These are phyloP conservation scores for Melanerpes aurifrons DNA, from an alignment of 2,113 vertebrate genomes.

Conservation along the genomic window DNA sequence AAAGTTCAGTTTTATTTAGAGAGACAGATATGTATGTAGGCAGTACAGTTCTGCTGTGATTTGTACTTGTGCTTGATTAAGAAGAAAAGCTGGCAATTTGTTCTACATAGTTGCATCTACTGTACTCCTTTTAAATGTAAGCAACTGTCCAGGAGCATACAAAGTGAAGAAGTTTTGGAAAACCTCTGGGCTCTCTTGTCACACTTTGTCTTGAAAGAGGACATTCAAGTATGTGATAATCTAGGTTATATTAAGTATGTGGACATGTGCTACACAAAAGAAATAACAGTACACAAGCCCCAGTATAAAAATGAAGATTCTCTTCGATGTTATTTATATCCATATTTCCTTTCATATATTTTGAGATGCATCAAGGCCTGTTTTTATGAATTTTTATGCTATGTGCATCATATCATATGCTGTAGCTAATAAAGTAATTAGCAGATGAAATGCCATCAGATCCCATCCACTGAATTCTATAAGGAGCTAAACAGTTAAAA, in stretches of 20 bases:
- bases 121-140: background rate
- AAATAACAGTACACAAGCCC: background rate
- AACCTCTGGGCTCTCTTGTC: background rate
- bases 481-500: slow-evolving; percentile 39
- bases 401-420: background rate
- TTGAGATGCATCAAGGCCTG: background rate
- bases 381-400: slow-evolving; percentile 17
- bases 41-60: background rate
- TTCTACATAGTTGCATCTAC: background rate
- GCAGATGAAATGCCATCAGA: background rate
- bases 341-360: background rate
- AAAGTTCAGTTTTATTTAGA: background rate
- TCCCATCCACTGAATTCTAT: background rate
- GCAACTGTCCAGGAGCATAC: background rate
- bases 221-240: background rate
- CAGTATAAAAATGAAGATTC: slow-evolving; percentile 8
- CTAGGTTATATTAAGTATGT: background rate
- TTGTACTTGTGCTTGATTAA: background rate
- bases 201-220: background rate
- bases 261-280: background rate
- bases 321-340: background rate
- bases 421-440: slow-evolving; percentile 8
- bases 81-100: background rate
- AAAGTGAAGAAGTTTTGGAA: background rate
- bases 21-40: background rate